phyloP scores from a whole-genome alignment of 2,888 invertebrate genomes.

The Amaurobius ferox region DNA sequence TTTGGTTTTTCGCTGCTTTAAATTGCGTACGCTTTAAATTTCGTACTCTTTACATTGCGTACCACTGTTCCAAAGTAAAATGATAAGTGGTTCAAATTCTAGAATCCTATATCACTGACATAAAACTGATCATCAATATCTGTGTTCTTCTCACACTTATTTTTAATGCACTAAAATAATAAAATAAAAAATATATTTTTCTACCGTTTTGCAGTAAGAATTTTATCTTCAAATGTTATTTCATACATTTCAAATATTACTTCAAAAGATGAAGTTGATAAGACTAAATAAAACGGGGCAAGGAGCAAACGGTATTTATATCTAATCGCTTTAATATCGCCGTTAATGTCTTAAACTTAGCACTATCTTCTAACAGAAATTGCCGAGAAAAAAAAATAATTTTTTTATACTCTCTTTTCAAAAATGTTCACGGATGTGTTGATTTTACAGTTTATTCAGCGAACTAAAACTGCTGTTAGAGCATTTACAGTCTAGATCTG shows the following conservation, averaged over 20 bases:
- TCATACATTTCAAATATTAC: background rate
- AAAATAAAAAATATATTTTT: background rate
- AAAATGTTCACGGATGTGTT: slow-evolving; percentile 15
- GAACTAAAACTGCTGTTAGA: slow-evolving; percentile 39
- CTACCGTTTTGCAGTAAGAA: background rate
- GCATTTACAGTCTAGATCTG: background rate
- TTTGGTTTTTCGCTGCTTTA: too few relatives aligned
- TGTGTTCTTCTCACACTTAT: too few relatives aligned
- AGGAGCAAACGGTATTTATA: slow-evolving; percentile 23
- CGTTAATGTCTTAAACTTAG: slow-evolving; percentile 37
- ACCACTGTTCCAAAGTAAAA: too few relatives aligned
- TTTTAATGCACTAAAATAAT: too few relatives aligned
- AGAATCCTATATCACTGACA: too few relatives aligned
- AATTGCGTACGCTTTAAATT: too few relatives aligned
- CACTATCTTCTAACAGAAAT: slow-evolving; percentile 44
- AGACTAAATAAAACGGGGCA: slow-evolving; percentile 2
- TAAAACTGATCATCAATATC: too few relatives aligned
- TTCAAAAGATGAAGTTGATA: slow-evolving; percentile 5
- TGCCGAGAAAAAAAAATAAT: slow-evolving; percentile 23
- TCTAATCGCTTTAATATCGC: slow-evolving; percentile 55
- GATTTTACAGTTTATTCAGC: slow-evolving; percentile 65
- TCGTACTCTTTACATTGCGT: too few relatives aligned
- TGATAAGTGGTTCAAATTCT: too few relatives aligned
- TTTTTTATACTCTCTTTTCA: slow-evolving; percentile 7
- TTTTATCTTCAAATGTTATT: background rate